Base-by-base conservation (phyloP, 1,140 invertebrate species). In the Alviniconcha marisindica region DNA sequence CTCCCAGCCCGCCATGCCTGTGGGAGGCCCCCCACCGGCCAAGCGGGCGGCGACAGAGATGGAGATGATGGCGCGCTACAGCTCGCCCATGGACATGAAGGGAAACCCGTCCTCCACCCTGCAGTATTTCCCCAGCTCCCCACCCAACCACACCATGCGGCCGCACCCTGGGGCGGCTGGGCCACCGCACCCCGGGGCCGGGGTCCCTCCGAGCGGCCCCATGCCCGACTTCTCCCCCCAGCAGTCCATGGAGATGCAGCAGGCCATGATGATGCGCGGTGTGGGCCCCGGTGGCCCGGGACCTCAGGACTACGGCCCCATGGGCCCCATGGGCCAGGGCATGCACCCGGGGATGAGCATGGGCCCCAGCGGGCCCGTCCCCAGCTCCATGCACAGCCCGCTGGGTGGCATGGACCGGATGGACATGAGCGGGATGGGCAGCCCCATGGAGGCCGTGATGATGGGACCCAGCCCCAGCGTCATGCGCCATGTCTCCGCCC, bases 41-140 rank as follows among this genome's bases (percentile, higher is more conserved):
- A n/a, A 83, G 77, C 94, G 95, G 14, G 94, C 96, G 77, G 96
- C 96, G n/a, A 97, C 97, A 10, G 97, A 97, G 10, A 97, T 97
- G 91, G 94, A 99, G 74, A 99, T 84, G 98, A 98, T 93, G 94
- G 99, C 83, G 97, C 97, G 89, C 77, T 97, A 97, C 89, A 96
- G 97, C 79, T 85, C 91, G 63, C 92, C 92, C 79, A 88, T 96
- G 91, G 96, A 97, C 78, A 94, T 94, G 42, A 97, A 96, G 93
- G 94, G 95, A 93, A 95, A 95, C 73, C 93, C 95, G 44, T 95
- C 96, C 84, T 81, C 51, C 33, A 81, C 82, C 60, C 83, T 82
- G 54, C 82, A 83, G 81, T 90, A 89, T 85, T 89, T 88, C 82
- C 87, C 85, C 80, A 87, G 83, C 83, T 88, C 60, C 83, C 89